Percentiles rank a stretch among this genome's conserved stretches.
Conservation (phyloP, 2,113 vertebrate genomes). For the Carassius gibelio region DNA sequence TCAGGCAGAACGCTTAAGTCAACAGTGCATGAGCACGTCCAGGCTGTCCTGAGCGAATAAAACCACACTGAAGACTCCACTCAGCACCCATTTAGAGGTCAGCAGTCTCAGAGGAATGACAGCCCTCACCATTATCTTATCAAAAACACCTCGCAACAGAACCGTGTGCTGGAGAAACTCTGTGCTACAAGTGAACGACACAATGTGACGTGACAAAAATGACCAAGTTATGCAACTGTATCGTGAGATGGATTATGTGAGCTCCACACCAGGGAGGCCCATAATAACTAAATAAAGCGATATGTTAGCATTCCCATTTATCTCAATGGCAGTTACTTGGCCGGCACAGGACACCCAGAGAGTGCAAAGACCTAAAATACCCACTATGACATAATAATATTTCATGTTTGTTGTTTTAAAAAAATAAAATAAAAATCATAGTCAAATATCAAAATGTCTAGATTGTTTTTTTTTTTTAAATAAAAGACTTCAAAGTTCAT, state of each 20-base stretch:
- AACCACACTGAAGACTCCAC: constrained; percentile 60
- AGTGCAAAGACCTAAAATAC: not conserved
- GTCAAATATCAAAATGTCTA: not conserved
- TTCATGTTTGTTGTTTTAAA: not conserved
- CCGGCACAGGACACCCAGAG: not conserved
- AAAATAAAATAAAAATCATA: not conserved
- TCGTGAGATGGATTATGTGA: not conserved
- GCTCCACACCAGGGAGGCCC: not conserved
- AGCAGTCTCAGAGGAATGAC: constrained; percentile 70
- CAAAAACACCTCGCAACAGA: constrained; percentile 53
- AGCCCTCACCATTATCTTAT: constrained; percentile 73
- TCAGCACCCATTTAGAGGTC: constrained; percentile 76
- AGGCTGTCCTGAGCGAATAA: constrained; percentile 57
- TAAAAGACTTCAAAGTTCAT: too few relatives aligned
- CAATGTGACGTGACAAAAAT: not conserved
- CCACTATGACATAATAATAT: not conserved
- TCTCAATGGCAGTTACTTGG: not conserved
- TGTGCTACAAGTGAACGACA: not conserved
- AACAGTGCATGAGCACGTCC: constrained; percentile 78
- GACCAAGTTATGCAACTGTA: not conserved
- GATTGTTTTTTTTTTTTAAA: too few relatives aligned
- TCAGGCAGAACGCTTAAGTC: constrained; percentile 76
- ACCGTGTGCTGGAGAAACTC: not conserved
- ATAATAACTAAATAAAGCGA: not conserved
- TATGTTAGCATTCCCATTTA: not conserved